Conservation (phyloP, 1,140 invertebrate species). For the Sweltsa coloradensis region DNA sequence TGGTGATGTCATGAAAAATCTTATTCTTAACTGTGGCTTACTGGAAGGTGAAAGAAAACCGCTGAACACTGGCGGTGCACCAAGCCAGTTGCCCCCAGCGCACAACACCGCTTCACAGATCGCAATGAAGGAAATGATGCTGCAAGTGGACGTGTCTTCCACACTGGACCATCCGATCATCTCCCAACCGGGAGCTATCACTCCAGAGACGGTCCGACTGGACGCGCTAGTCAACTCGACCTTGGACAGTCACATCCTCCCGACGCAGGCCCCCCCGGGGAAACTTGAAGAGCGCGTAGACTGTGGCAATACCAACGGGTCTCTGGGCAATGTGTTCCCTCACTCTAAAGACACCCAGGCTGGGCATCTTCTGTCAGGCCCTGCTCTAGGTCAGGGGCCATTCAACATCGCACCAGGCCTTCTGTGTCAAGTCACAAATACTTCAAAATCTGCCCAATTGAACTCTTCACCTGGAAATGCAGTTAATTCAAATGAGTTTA, state of each 20-base stretch:
- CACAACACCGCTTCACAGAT: neutral
- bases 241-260: conserved; percentile 2
- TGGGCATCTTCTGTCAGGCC: too few species aligned
- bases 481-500: too few species aligned
- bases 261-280: neutral
- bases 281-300: too few species aligned
- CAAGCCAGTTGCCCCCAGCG: conserved; percentile 4
- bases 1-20: too few species aligned
- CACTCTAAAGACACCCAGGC: too few species aligned
- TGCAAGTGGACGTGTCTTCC: neutral
- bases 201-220: neutral
- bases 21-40: too few species aligned
- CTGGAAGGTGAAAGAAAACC: conserved; percentile 16
- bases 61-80: conserved; percentile 16
- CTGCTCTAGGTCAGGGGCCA: too few species aligned
- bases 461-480: too few species aligned
- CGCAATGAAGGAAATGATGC: conserved; percentile 3
- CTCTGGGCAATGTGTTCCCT: neutral
- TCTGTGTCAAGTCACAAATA: too few species aligned
- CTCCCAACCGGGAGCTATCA: neutral
- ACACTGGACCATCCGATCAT: neutral
- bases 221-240: conserved; percentile 8
- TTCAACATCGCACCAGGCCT: too few species aligned
- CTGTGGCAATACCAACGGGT: neutral
- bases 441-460: too few species aligned